Evolutionary conservation across 1,140 invertebrate species (phyloP), one percentile per base, ranked within the genome.

Genomic region (Macrobrachium rosenbergii): DNA sequence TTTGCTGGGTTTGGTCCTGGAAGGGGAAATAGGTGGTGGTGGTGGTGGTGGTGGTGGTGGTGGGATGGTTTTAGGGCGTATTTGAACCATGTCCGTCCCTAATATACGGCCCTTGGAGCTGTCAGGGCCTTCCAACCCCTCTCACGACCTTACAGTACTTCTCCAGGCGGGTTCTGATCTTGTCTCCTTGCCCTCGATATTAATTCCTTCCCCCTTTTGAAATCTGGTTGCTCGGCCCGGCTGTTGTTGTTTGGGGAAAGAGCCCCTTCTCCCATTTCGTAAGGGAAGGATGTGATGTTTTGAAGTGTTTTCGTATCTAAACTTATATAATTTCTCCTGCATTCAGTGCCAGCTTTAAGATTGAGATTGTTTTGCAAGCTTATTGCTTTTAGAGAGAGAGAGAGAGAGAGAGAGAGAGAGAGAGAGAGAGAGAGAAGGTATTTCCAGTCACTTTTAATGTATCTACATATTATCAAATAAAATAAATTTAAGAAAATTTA

Each of bases 11-110:
- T 23, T 23, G 72, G 23, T 62, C 58, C n/a, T 37, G 23, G 62
- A 45, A n/a, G 62, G 45, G 80, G 37, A 63, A 37, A 28, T n/a
- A 43, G 67, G 62, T 60, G 45, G 75, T 64, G 45, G n/a, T 16
- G 37, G 37, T 62, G 21, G 67, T n/a, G 19, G 45, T 23, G 17
- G 75, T 64, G 45, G n/a, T 16, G 37, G 37, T 62, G 21, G 67
- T n/a, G 19, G 45, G 82, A 52, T 52, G 59, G 52, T 43, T 72
- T 43, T 17, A 5, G 76, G 52, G n/a, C n/a, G 77, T 73, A 52
- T 69, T 60, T 87, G 85, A 81, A 82, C 69, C 85, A 77, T 87
- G 85, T 81, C 85, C 59, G 85, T 63, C 67, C 28, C 78, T 87
- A 87, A 87, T 87, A 87, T 87, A 87, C 85, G 85, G 78, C 58